Evolutionary conservation across 1,140 invertebrate genomes (phyloP), one percentile per base, ranked within the genome.

Genomic region (Aphelinus atriplicis): DNA sequence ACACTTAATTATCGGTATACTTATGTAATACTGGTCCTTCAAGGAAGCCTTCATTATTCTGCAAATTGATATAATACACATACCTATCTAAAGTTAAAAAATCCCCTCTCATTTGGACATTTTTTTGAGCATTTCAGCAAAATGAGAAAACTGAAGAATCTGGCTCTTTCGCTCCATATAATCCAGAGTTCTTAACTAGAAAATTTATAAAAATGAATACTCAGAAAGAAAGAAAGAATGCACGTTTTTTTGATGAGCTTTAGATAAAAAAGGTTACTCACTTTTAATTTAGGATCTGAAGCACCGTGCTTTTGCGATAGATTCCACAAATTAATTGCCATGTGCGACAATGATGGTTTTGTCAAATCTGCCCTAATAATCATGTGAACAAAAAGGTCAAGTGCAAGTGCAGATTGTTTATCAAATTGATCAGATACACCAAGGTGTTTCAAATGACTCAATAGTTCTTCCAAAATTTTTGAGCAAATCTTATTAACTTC

Each of bases 401-500:
- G 81, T 0, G 94, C 90, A 3, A 96, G 83, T 71, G 87, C 84
- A 10, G 92, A 91, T 84, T 95, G 94, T 69, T 91, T 90, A 66
- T 90, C 90, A 6, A 88, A 85, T 77, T 93, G 90, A 42, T 91
- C 90, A 0, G 81, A 88, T 9, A 88, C 83, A 5, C 91, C 91
- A 0, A 94, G 82, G 60, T 89, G 81, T 80, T 94, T 93, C 4
- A 98, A 88, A 78, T 95, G 91, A 46, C 88, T 85, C 3, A 98
- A 85, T 65, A 97, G 89, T 85, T 96, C 93, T 78, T 94, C 92
- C 7, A 97, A 85, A 62, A 98, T 86, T 73, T 93, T 92, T 1
- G 91, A 90, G 70, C 92, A 93, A 78, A 97, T 92, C 80, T 91
- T 92, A 79, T 96, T 93, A 0, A 97, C 89, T 88, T 96, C 95